A percentile compares a stretch with the other conserved stretches of the same genome.
Conservation (phyloP, 1,140 invertebrate species). For the Lordiphosa clarofinis region DNA sequence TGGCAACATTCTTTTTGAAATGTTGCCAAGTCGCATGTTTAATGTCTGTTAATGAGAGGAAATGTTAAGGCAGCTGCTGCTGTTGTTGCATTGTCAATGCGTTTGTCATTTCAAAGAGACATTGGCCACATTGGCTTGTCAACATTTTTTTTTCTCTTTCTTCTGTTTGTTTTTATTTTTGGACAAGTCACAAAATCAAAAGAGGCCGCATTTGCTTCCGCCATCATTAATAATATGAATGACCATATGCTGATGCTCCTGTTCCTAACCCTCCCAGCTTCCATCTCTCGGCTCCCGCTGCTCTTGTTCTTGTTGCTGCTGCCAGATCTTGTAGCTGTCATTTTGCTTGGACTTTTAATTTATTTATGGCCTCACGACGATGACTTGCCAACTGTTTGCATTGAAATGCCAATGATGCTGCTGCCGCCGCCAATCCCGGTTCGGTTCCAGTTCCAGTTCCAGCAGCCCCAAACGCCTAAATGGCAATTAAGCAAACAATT, state of each 20-base stretch:
- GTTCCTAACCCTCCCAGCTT: conserved; percentile 7
- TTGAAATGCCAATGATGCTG: conserved; percentile 49
- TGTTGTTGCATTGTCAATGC: conserved; percentile 41
- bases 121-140: conserved; percentile 31
- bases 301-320: conserved; percentile 54
- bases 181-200: conserved; percentile 47
- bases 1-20: too few relatives aligned
- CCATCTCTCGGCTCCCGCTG: conserved; percentile 36
- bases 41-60: conserved; percentile 6
- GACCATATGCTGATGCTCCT: conserved; percentile 51
- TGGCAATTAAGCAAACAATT: conserved; percentile 78
- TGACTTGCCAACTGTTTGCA: conserved; percentile 48
- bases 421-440: conserved; percentile 26
- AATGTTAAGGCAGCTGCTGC: conserved; percentile 17
- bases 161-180: not conserved
- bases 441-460: conserved; percentile 2
- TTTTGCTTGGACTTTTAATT: conserved; percentile 72
- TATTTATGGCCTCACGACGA: conserved; percentile 66
- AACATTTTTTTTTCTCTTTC: conserved; percentile 19
- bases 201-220: conserved; percentile 61
- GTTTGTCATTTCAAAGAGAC: conserved; percentile 60
- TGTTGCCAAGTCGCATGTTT: not conserved
- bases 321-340: conserved; percentile 68
- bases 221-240: conserved; percentile 72
- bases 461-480: conserved; percentile 47